Conservation (phyloP, 2,888 invertebrate genomes). For the Graphium colonna region DNA sequence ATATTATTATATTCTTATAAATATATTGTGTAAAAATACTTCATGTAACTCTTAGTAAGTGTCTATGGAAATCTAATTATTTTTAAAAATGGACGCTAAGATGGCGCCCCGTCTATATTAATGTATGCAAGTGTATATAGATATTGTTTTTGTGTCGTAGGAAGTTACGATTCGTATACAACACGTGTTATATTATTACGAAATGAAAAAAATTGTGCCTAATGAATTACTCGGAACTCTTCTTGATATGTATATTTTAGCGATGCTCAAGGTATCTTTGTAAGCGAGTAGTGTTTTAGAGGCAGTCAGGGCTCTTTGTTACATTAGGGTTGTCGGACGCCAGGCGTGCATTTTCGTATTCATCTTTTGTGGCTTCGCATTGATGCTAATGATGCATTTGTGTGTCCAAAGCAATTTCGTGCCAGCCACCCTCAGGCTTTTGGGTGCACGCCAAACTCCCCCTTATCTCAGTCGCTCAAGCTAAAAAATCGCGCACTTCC, state of each 20-base stretch:
- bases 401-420: neutral
- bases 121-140: constrained; percentile 46
- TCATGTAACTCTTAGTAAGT: constrained; percentile 72
- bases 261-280: constrained; percentile 71
- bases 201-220: constrained; percentile 69
- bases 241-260: constrained; percentile 52
- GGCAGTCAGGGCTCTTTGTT: constrained; percentile 57
- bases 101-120: constrained; percentile 60
- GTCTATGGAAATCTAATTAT: constrained; percentile 70
- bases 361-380: constrained; percentile 30
- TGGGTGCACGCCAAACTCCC: neutral
- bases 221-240: constrained; percentile 62
- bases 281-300: constrained; percentile 72
- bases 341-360: constrained; percentile 65
- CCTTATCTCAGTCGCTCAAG: constrained; percentile 8
- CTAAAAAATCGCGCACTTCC: neutral
- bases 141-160: constrained; percentile 66
- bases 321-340: constrained; percentile 51
- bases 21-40: constrained; percentile 72
- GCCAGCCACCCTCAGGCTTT: neutral
- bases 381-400: neutral
- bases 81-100: constrained; percentile 58
- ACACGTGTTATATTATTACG: constrained; percentile 37
- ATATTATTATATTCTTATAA: constrained; percentile 78
- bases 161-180: constrained; percentile 46